Base-by-base conservation (phyloP, 2,797 vertebrate genomes). In the Typhlichthys subterraneus region DNA sequence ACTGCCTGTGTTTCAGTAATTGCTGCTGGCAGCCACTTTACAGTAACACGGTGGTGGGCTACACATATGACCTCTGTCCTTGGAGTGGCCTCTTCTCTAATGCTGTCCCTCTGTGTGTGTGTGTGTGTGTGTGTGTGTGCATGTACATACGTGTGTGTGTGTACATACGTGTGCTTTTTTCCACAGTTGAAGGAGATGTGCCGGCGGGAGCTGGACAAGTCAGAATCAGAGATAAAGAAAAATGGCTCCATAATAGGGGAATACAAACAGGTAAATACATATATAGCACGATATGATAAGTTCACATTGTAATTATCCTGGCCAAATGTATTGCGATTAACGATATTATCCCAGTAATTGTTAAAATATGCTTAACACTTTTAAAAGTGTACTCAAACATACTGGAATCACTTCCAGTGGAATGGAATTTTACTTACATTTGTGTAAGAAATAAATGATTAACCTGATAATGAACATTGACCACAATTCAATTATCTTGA, bases 131-230 rank as follows among this genome's bases (percentile, higher is more conserved):
- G 59, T 61, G 59, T 51, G 51, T 53, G 50, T 63, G n/a, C n/a
- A n/a, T n/a, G n/a, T n/a, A n/a, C n/a, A 47, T 17, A 49, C 56
- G 19, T 23, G 33, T 38, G 12, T 53, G 47, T 58, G 19, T 45
- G 9, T 59, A 15, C 66, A 47, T 60, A 59, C 59, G 31, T 23
- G 45, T 38, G n/a, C 53, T 42, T 85, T 57, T 76, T 19, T 72
- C 59, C 57, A 69, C 92, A 99, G 98, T 86, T 99, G 73, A 99
- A 99, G 82, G 98, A 99, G 90, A 99, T 99, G 97, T 99, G 97
- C 82, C 91, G 98, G 12, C 89, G 98, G 78, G 98, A 99, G 69
- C 93, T 99, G 0, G 96, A 99, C 85, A 99, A 99, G 68, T 96
- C 97, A 0, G 98, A 99, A 87, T 97, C 94, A 0, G 98, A 99